These are phyloP conservation scores for Eclectus roratus DNA, from an alignment of 2,113 vertebrate genomes.

Conservation along the genomic window DNA sequence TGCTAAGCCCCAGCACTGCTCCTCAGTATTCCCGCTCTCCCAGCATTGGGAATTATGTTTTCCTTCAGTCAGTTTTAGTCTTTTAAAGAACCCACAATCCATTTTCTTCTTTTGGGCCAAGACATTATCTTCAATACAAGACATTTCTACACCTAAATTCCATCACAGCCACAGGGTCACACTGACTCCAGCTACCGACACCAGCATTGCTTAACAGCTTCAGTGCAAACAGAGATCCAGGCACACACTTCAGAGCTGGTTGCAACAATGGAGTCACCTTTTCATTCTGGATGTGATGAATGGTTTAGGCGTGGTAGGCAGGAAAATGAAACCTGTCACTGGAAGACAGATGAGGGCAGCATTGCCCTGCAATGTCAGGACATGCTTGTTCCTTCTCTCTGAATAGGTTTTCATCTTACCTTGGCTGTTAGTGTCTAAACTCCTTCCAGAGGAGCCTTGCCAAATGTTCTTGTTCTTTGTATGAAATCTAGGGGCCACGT, in stretches of 20 bases:
- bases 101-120: neutral
- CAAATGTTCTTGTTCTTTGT: neutral
- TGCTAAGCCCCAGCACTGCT: neutral
- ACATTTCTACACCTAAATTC: neutral
- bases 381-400: neutral
- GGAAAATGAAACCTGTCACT: slow-evolving; percentile 2
- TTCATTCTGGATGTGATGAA: neutral
- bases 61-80: neutral
- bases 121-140: neutral
- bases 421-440: neutral
- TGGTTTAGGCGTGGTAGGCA: neutral
- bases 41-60: neutral
- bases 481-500: fast-evolving
- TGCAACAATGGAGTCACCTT: neutral
- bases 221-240: neutral
- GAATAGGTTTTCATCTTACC: neutral
- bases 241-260: neutral
- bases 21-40: neutral
- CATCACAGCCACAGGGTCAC: neutral
- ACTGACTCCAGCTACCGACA: neutral
- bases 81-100: neutral
- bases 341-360: slow-evolving; percentile 49
- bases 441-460: neutral
- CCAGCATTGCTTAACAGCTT: neutral
- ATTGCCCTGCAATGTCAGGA: neutral